Percentiles rank a stretch among this genome's conserved stretches.
Evolutionary conservation across 2,113 vertebrate species (phyloP).

Genomic region (Anguilla japonica): DNA sequence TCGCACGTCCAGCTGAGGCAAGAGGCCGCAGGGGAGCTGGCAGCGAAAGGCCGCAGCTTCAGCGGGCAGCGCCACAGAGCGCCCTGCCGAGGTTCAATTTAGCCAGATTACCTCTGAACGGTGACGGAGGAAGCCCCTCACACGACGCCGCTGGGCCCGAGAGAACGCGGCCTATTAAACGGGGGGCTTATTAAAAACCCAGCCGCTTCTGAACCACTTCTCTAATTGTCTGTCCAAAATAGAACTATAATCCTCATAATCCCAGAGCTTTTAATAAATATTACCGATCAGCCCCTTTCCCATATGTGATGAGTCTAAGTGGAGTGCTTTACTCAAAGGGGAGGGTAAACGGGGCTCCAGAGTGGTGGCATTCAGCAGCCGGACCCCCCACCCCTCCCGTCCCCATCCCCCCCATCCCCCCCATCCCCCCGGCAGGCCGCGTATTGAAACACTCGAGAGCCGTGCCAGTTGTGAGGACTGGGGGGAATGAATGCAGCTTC

Average conservation of each 20-base stretch:
- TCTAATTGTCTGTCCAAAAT: constrained; percentile 4
- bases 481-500: constrained; percentile 3
- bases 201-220: background rate
- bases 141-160: too few relatives aligned
- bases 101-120: constrained; percentile 4
- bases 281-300: background rate
- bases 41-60: background rate
- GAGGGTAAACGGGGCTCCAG: background rate
- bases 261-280: background rate
- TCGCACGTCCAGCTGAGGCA: background rate
- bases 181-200: background rate
- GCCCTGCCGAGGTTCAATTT: background rate
- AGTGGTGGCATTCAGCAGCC: background rate
- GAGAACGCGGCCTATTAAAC: background rate
- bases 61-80: background rate
- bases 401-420: too few relatives aligned
- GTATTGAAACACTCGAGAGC: background rate
- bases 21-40: background rate
- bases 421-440: background rate
- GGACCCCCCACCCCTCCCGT: background rate
- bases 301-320: background rate
- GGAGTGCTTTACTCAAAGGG: background rate
- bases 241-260: background rate
- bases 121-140: background rate
- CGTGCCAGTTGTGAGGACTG: background rate